Percentiles rank a stretch among this genome's conserved stretches.
Evolutionary conservation across 2,888 invertebrate genomes (phyloP).

Genomic region (Leptarthrus brevirostris): DNA sequence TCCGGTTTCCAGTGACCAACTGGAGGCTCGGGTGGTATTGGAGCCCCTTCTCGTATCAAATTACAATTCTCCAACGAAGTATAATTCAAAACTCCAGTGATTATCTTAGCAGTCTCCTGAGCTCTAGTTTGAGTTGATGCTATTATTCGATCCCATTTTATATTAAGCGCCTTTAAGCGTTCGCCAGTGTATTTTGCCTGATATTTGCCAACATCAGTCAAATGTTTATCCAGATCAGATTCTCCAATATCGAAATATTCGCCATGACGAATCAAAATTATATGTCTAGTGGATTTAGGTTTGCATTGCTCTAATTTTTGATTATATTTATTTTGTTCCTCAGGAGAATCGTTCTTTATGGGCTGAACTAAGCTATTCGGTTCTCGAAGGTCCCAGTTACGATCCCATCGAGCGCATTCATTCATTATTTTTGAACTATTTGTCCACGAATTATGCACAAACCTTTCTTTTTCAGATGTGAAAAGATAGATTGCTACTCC

Average conservation of each 20-base stretch:
- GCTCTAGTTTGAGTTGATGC: slow-evolving; percentile 95
- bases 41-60: slow-evolving; percentile 91
- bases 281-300: slow-evolving; percentile 73
- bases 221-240: slow-evolving; percentile 77
- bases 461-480: slow-evolving; percentile 66
- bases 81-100: slow-evolving; percentile 76
- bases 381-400: slow-evolving; percentile 90
- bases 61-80: slow-evolving; percentile 75
- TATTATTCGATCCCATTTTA: slow-evolving; percentile 83
- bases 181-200: slow-evolving; percentile 90
- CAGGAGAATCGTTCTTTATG: slow-evolving; percentile 65
- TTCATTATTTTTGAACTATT: slow-evolving; percentile 63
- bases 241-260: slow-evolving; percentile 85
- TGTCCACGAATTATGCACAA: slow-evolving; percentile 77
- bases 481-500: slow-evolving; percentile 75
- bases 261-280: slow-evolving; percentile 93
- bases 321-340: slow-evolving; percentile 77
- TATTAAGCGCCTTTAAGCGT: slow-evolving; percentile 79
- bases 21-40: slow-evolving; percentile 93
- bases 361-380: slow-evolving; percentile 79
- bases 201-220: slow-evolving; percentile 83
- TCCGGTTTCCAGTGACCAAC: slow-evolving; percentile 89
- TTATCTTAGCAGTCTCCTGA: slow-evolving; percentile 88
- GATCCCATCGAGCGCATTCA: slow-evolving; percentile 78
- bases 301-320: slow-evolving; percentile 74